Percentiles rank a stretch among this genome's conserved stretches.
These are phyloP conservation scores for Darevskia nairensis DNA, from an alignment of 2,797 vertebrate species.

Conservation along the genomic window DNA sequence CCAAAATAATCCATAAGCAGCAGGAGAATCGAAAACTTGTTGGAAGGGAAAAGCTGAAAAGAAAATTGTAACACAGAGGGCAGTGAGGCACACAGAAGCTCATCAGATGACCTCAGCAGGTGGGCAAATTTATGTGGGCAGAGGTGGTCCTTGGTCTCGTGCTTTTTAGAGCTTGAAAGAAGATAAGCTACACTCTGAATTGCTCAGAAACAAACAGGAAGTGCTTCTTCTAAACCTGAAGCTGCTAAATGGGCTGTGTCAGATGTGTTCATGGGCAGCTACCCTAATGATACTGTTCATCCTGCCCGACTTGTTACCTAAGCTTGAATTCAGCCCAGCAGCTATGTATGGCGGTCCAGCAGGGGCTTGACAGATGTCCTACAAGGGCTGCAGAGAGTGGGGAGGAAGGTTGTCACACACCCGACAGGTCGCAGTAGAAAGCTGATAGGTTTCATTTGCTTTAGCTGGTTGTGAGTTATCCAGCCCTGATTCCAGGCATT, in stretches of 20 bases:
- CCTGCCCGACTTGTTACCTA: not conserved
- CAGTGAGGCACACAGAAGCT: too few relatives aligned
- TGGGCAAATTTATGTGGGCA: not conserved
- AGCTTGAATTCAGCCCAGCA: too few relatives aligned
- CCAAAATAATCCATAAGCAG: not conserved
- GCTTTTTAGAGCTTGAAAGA: not conserved
- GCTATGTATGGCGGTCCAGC: not conserved
- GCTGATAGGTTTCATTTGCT: not conserved
- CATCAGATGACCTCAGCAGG: not conserved
- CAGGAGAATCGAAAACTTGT: not conserved
- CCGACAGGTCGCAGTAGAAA: too few relatives aligned
- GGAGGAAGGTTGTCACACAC: too few relatives aligned
- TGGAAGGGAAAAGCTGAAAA: not conserved
- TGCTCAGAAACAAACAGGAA: not conserved
- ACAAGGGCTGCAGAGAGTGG: not conserved
- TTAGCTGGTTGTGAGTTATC: not conserved
- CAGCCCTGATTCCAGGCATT: not conserved
- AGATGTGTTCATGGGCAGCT: not conserved
- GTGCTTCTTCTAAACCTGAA: not conserved
- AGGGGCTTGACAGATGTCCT: not conserved
- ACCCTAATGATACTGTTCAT: too few relatives aligned
- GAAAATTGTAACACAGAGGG: not conserved
- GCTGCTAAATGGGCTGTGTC: not conserved
- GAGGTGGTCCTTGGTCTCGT: not conserved
- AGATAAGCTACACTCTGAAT: not conserved